These are phyloP conservation scores for Camarhynchus parvulus DNA, from an alignment of 2,113 vertebrate species.

Conservation along the genomic window DNA sequence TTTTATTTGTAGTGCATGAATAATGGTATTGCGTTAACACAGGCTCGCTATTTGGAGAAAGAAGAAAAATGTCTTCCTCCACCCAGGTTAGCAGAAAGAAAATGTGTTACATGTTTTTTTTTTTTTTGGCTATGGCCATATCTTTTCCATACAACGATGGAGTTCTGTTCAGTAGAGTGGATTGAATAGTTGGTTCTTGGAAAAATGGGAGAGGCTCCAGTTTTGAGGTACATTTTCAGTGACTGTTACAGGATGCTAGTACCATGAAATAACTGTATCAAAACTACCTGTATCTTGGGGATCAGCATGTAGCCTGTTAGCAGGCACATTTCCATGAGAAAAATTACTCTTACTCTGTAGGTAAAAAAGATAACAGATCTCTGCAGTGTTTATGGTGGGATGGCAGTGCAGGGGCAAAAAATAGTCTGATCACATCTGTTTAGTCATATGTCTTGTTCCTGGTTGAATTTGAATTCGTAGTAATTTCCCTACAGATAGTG, in stretches of 20 bases:
- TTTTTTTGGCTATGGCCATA: neutral
- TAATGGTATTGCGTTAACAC: conserved; percentile 85
- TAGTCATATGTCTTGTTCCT: neutral
- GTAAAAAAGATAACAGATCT: neutral
- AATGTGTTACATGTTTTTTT: neutral
- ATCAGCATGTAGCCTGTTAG: neutral
- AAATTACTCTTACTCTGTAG: neutral
- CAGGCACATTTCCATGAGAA: neutral
- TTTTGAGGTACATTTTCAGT: neutral
- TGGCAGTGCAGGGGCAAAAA: rapidly evolving
- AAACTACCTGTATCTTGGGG: neutral
- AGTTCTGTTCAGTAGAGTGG: neutral
- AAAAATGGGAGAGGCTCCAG: neutral
- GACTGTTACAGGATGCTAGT: neutral
- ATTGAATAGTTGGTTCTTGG: neutral
- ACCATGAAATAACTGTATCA: neutral
- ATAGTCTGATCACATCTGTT: neutral
- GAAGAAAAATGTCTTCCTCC: conserved; percentile 91
- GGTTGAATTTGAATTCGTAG: neutral
- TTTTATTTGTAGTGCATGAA: conserved; percentile 84
- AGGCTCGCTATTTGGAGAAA: conserved; percentile 92
- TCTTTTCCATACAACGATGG: neutral
- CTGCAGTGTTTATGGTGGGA: too few relatives aligned
- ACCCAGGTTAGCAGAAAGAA: conserved; percentile 82
- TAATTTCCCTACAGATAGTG: neutral